Conservation (phyloP, 1,140 invertebrate species). For the Drosophila dunni region DNA sequence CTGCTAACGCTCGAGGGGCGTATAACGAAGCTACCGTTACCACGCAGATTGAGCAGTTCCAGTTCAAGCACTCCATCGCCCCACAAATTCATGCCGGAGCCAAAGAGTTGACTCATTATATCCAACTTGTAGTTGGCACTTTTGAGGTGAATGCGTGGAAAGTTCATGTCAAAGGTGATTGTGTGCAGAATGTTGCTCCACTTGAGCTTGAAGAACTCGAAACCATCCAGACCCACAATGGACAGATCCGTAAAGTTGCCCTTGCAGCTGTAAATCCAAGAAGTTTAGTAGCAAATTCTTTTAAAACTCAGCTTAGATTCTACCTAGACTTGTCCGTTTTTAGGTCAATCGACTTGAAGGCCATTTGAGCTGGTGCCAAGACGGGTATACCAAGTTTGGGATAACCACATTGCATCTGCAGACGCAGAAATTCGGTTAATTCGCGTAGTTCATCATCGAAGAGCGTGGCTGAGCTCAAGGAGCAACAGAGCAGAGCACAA, state of each 20-base stretch:
- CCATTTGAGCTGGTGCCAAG: conserved; percentile 60
- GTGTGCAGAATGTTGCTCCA: conserved; percentile 70
- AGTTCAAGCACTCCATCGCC: conserved; percentile 64
- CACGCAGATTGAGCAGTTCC: conserved; percentile 59
- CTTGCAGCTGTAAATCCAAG: conserved; percentile 36
- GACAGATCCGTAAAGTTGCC: conserved; percentile 69
- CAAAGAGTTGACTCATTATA: conserved; percentile 45
- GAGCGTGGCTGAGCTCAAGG: conserved; percentile 50
- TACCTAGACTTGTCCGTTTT: conserved; percentile 44
- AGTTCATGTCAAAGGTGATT: conserved; percentile 71
- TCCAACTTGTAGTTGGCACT: conserved; percentile 67
- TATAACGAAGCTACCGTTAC: conserved; percentile 69
- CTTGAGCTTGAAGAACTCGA: conserved; percentile 60
- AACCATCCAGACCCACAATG: conserved; percentile 67
- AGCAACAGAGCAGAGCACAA: conserved; percentile 41
- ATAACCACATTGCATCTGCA: conserved; percentile 81
- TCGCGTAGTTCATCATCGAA: conserved; percentile 78
- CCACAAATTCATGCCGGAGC: conserved; percentile 38
- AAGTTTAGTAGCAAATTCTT: background rate
- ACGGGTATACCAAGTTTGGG: conserved; percentile 61
- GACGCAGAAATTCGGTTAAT: conserved; percentile 69
- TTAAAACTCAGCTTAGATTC: background rate
- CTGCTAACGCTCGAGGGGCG: conserved; percentile 49
- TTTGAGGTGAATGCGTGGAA: conserved; percentile 50
- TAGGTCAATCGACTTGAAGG: conserved; percentile 43